Percentiles rank a stretch among this genome's conserved stretches.
These are phyloP conservation scores for Troides aeacus DNA, from an alignment of 2,888 invertebrate genomes.

Conservation along the genomic window DNA sequence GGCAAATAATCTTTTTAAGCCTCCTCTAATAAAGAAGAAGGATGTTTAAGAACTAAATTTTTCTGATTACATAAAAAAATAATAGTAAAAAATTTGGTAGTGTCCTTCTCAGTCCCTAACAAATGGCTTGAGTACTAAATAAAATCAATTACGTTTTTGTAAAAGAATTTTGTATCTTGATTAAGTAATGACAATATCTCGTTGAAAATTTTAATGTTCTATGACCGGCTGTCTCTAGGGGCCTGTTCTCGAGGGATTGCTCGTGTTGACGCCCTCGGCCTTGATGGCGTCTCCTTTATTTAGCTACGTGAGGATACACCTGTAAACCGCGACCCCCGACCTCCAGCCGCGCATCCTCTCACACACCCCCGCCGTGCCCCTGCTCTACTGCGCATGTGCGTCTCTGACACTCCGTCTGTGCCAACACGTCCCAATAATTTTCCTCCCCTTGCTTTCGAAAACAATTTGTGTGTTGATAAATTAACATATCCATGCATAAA, in stretches of 20 bases:
- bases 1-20: not conserved
- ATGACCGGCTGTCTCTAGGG: conserved; percentile 6
- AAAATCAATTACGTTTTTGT: not conserved
- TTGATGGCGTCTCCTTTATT: conserved; percentile 47
- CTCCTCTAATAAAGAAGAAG: not conserved
- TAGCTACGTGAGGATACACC: conserved; percentile 40
- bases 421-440: conserved; percentile 62
- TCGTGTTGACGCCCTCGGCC: conserved; percentile 62
- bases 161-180: not conserved
- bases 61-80: not conserved
- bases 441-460: conserved; percentile 45
- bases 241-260: conserved; percentile 31
- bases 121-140: not conserved
- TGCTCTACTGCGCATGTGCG: conserved; percentile 60
- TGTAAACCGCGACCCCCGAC: conserved; percentile 55
- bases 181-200: not conserved
- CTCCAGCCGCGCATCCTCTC: conserved; percentile 58
- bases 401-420: conserved; percentile 61
- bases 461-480: conserved; percentile 18
- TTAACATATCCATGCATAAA: conserved; percentile 4
- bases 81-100: not conserved
- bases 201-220: not conserved
- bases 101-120: not conserved
- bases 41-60: not conserved
- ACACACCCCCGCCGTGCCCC: conserved; percentile 73